A percentile compares a stretch with the other conserved stretches of the same genome.
Conservation (phyloP, 2,888 invertebrate species). For the Myathropa florea region DNA sequence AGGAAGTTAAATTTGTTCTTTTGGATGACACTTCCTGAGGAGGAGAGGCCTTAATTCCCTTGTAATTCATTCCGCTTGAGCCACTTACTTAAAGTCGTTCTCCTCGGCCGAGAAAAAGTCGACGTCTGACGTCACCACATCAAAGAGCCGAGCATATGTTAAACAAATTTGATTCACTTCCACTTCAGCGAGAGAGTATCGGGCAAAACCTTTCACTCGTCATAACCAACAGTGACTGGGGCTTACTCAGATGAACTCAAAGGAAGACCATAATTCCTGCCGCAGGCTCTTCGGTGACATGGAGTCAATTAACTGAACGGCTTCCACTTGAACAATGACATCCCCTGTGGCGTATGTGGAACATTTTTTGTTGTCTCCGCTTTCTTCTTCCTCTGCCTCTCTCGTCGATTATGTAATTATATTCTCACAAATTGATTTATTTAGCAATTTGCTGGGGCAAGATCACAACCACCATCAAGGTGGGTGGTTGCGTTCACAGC, state of each 20-base stretch:
- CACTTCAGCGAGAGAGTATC: neutral
- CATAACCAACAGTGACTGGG: neutral
- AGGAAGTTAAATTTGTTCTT: neutral
- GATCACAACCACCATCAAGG: neutral
- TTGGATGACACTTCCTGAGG: neutral
- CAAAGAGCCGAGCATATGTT: neutral
- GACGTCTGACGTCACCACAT: neutral
- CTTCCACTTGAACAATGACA: slow-evolving; percentile 18
- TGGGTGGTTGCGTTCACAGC: too few relatives aligned
- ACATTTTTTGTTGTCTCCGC: neutral
- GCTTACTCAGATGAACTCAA: neutral
- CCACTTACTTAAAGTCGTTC: neutral
- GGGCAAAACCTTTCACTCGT: neutral
- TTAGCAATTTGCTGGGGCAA: neutral
- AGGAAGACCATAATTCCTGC: neutral
- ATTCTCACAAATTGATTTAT: neutral
- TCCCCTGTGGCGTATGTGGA: neutral
- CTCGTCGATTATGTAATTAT: neutral
- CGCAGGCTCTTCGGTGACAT: slow-evolving; percentile 15
- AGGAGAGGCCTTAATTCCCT: neutral
- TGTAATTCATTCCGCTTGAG: neutral
- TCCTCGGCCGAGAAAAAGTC: neutral
- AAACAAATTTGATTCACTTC: neutral
- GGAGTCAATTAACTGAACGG: slow-evolving; percentile 39
- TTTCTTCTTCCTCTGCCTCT: neutral